These are phyloP conservation scores for Hermaeophaga mercurialis DNA, from an alignment of 2,888 invertebrate genomes.

Conservation along the genomic window DNA sequence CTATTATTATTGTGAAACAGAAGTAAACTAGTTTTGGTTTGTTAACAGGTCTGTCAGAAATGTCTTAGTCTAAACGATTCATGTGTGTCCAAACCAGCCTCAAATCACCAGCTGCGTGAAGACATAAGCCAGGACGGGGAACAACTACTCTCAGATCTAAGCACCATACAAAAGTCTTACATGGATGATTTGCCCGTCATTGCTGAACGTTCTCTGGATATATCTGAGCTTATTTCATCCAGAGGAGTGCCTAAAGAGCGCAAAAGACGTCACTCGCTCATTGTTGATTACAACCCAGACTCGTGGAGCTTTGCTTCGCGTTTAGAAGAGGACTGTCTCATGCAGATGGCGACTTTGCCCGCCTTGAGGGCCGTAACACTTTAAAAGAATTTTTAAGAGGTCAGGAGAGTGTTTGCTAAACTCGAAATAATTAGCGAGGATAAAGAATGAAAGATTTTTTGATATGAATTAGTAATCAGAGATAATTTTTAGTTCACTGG, in stretches of 20 bases:
- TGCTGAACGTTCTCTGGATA: conserved; percentile 7
- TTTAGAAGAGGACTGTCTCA: conserved; percentile 52
- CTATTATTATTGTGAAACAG: background rate
- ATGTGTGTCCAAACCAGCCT: conserved; percentile 34
- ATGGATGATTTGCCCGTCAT: conserved; percentile 47
- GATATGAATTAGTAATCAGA: no score
- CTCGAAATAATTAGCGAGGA: conserved; percentile 6
- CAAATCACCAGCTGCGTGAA: conserved; percentile 54
- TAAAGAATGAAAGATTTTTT: background rate
- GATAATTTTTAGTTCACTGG: no score
- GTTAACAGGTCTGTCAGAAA: conserved; percentile 49
- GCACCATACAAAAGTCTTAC: conserved; percentile 60
- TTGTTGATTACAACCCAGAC: conserved; percentile 43
- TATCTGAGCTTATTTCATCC: conserved; percentile 4
- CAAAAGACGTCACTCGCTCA: conserved; percentile 63
- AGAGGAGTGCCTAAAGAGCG: conserved; percentile 48
- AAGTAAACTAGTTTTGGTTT: background rate
- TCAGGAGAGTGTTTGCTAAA: conserved; percentile 24
- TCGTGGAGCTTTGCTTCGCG: conserved; percentile 62
- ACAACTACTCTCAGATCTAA: conserved; percentile 66
- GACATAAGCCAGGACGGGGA: conserved; percentile 67
- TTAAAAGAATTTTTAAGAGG: conserved; percentile 38
- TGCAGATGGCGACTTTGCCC: conserved; percentile 52
- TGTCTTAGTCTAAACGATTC: conserved; percentile 39
- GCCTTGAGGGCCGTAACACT: conserved; percentile 53